Evolutionary conservation across 2,888 invertebrate species (phyloP).

Genomic region (Cephus sareptanus): DNA sequence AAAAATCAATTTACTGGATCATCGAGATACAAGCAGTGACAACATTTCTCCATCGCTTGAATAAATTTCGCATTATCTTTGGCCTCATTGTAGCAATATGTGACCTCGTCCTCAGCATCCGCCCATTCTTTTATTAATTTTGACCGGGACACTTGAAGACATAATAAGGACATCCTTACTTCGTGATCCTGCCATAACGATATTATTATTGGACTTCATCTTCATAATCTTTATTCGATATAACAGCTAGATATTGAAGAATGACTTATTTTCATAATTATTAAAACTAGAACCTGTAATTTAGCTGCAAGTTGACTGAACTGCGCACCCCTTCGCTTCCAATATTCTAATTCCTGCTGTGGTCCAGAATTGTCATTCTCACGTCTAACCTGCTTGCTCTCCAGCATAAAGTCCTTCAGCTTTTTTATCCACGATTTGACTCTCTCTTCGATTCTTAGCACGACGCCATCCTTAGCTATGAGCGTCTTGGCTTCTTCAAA

Average conservation of each 20-base stretch:
- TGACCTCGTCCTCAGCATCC: constrained; percentile 89
- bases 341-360: constrained; percentile 94
- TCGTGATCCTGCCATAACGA: constrained; percentile 71
- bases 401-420: constrained; percentile 82
- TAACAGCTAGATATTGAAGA: neutral
- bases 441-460: constrained; percentile 75
- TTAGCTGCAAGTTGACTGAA: constrained; percentile 88
- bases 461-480: constrained; percentile 74
- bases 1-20: constrained; percentile 77
- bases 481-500: constrained; percentile 76
- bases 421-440: constrained; percentile 84
- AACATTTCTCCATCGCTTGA: constrained; percentile 93
- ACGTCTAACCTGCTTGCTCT: constrained; percentile 90
- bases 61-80: constrained; percentile 96
- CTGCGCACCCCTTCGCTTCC: constrained; percentile 94
- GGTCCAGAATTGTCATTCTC: constrained; percentile 94
- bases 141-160: constrained; percentile 80
- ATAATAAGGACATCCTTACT: constrained; percentile 81
- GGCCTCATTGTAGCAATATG: constrained; percentile 95
- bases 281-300: constrained; percentile 69
- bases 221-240: neutral
- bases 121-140: constrained; percentile 85
- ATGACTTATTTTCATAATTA: neutral
- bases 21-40: constrained; percentile 91
- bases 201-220: neutral